A percentile compares a stretch with the other conserved stretches of the same genome.
Conservation (phyloP, 1,140 invertebrate species). For the Drosophila pandora region DNA sequence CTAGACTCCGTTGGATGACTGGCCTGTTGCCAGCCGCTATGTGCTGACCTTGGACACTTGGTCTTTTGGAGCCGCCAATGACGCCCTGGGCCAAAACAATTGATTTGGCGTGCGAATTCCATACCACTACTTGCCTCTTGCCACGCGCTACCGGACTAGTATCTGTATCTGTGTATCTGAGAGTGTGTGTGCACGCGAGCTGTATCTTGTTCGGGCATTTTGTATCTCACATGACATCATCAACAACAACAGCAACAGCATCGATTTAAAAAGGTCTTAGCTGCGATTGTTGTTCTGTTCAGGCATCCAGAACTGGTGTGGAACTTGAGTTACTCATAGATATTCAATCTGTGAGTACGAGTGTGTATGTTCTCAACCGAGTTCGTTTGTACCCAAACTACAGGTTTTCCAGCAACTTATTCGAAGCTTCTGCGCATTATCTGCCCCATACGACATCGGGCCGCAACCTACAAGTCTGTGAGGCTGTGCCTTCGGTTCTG, state of each 20-base stretch:
- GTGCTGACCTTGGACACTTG: slow-evolving; percentile 58
- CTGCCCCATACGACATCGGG: slow-evolving; percentile 10
- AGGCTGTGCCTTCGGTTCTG: slow-evolving; percentile 22
- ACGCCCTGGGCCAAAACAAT: slow-evolving; percentile 33
- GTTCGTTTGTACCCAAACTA: slow-evolving; percentile 59
- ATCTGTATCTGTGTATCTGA: slow-evolving; percentile 23
- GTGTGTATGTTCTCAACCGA: slow-evolving; percentile 10
- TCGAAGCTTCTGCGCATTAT: slow-evolving; percentile 72
- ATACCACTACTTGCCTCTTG: slow-evolving; percentile 7
- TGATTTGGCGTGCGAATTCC: slow-evolving; percentile 46
- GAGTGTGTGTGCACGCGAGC: background rate
- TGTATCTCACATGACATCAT: slow-evolving; percentile 70
- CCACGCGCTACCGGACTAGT: slow-evolving; percentile 31
- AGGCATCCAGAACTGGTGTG: slow-evolving; percentile 66
- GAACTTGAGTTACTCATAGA: slow-evolving; percentile 76
- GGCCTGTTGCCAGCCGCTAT: slow-evolving; percentile 44
- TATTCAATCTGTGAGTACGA: slow-evolving; percentile 20
- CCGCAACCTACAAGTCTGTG: slow-evolving; percentile 35
- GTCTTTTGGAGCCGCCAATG: slow-evolving; percentile 35
- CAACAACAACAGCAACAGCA: slow-evolving; percentile 40
- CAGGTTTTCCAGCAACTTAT: slow-evolving; percentile 56
- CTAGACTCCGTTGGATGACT: slow-evolving; percentile 8
- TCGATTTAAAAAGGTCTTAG: slow-evolving; percentile 43
- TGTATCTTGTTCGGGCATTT: slow-evolving; percentile 6
- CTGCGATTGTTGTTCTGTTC: slow-evolving; percentile 38